Evolutionary conservation across 1,140 invertebrate species (phyloP), one percentile per base, ranked within the genome.

Genomic region (Trachymyrmex septentrionalis): DNA sequence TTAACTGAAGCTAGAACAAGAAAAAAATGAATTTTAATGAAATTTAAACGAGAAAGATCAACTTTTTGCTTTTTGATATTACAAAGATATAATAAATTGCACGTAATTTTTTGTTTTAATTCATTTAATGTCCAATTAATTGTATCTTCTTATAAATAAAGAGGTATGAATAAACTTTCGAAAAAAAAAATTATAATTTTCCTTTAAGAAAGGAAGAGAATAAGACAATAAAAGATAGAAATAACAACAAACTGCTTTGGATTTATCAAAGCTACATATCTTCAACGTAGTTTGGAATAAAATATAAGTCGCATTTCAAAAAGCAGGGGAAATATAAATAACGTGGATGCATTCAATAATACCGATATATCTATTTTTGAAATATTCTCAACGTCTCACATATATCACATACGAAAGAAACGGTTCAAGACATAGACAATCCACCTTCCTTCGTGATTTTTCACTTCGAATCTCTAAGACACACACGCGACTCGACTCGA

Each of bases 401-500:
- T 57, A 57, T 57, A n/a, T 53, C 61, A 53, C 44, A 27, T 80
- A 7, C 12, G 24, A 72, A 81, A 72, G 57, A 81, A 81, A 81
- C 21, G 34, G 34, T 12, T 16, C 66, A 34, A 57, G 77, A 71
- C 48, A 16, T 72, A 81, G 53, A 81, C 66, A 5, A 72, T 59
- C 21, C 16, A 44, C 50, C 24, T 27, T 44, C 38, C 24, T 34
- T 81, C 19, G 63, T 81, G 66, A 81, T 81, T 71, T 44, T 81
- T 64, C 50, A 81, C 57, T 57, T 81, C 66, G 34, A 24, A 81
- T 81, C 66, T 30, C 34, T 30, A 66, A 81, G 78, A 81, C 34
- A 72, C 12, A n/a, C n/a, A n/a, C 66, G 64, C 61, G 59, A 59
- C 55, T 48, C 55, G 38, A 67, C 48, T 69, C 34, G 24, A 72